Base-by-base conservation (phyloP, 2,797 vertebrate genomes). In the Xenentodon cancila region DNA sequence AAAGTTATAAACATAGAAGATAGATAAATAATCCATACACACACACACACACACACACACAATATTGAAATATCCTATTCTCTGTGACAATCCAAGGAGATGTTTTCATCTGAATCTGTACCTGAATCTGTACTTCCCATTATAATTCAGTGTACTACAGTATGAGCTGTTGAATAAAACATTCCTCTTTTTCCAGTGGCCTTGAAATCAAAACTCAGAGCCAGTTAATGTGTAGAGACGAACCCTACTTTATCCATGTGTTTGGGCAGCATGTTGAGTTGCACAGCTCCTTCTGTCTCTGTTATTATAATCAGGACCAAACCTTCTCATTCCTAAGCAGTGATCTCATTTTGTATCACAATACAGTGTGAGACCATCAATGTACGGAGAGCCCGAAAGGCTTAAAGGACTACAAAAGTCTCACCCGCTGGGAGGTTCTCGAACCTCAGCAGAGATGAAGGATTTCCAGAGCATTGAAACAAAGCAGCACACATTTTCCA, bases 271-370 rank as follows among this genome's bases (percentile, higher is more conserved):
- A 59, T 57, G 57, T 55, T 53, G 44, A 50, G 68, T 16, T 52
- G 53, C 62, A 30, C 52, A 70, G 54, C 53, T 50, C 51, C 47
- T 40, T 64, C 52, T 57, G 13, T 64, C 50, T 16, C 44, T 9
- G 53, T 77, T 53, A 49, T 79, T 56, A 60, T 74, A 62, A 76
- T 78, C 75, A 85, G 68, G 63, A 65, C 55, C 55, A 27, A 76
- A 75, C 50, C 57, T 32, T 73, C 27, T 42, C 73, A 75, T 84
- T 85, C 75, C 34, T 70, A 44, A 17, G 65, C 62, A 68, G 44
- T 82, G 75, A 81, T 83, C 64, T 85, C 44, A 61, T 73, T 80
- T 71, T 65, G 53, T 30, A 16, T 52, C 59, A 71, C 72, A 85
- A 74, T 47, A 51, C 53, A 59, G 52, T 25, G 19, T 46, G 43